Evolutionary conservation across 2,888 invertebrate species (phyloP).

Genomic region (Dyspetes luteomarginatus): DNA sequence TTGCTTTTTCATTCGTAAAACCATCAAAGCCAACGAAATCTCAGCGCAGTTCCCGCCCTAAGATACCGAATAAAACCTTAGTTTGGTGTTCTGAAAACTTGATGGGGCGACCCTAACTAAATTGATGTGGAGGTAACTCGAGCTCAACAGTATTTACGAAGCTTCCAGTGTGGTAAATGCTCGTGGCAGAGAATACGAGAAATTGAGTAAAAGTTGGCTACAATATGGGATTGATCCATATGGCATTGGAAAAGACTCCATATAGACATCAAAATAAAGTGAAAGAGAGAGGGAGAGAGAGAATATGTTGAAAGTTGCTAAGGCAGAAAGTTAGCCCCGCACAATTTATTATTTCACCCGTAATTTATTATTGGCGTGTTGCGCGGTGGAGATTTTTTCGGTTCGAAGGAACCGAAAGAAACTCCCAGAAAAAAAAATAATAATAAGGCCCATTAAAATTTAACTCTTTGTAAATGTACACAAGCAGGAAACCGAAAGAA

Average conservation of each 20-base stretch:
- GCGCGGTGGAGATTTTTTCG: too few relatives aligned
- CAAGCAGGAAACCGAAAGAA: not conserved
- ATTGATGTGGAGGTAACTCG: not conserved
- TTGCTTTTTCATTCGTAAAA: constrained; percentile 9
- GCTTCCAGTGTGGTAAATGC: constrained; percentile 18
- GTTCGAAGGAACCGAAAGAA: too few relatives aligned
- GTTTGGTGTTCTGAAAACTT: constrained; percentile 35
- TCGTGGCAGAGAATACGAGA: constrained; percentile 7
- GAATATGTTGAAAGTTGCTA: not conserved
- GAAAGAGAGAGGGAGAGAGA: constrained; percentile 14
- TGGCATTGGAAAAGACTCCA: not conserved
- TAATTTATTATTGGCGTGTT: constrained; percentile 43
- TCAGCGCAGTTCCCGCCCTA: not conserved
- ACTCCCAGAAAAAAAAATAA: too few relatives aligned
- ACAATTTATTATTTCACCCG: constrained; percentile 24
- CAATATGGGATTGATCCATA: constrained; percentile 42
- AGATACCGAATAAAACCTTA: not conserved
- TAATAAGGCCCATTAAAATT: too few relatives aligned
- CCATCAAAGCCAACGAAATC: constrained; percentile 38
- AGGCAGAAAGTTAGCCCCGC: constrained; percentile 6
- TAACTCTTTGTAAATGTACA: too few relatives aligned
- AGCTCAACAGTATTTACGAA: constrained; percentile 39
- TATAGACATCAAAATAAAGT: constrained; percentile 1
- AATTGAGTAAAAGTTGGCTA: not conserved
- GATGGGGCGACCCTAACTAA: constrained; percentile 51